These are phyloP conservation scores for Girardinus metallicus DNA, from an alignment of 2,797 vertebrate genomes.

Conservation along the genomic window DNA sequence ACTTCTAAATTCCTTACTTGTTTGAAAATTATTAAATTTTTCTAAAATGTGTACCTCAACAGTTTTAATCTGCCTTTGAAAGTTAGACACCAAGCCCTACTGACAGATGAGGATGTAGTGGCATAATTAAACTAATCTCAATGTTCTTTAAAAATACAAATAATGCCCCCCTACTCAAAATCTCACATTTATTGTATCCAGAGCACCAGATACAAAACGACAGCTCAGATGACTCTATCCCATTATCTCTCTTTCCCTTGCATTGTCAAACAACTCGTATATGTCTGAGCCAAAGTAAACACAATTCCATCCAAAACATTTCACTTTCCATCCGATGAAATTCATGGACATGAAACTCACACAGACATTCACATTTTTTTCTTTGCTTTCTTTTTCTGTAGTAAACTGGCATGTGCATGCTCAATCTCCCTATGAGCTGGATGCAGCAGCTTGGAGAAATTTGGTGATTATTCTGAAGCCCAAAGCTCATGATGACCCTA, in stretches of 20 bases:
- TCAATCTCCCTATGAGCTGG: conserved; percentile 29
- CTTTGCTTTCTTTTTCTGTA: conserved; percentile 12
- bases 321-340: conserved; percentile 67
- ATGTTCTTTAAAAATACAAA: background rate
- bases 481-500: conserved; percentile 61
- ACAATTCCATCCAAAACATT: conserved; percentile 68
- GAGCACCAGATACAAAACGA: conserved; percentile 11
- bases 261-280: conserved; percentile 54
- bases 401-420: conserved; percentile 17
- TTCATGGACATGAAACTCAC: conserved; percentile 46
- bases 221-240: conserved; percentile 34
- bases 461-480: conserved; percentile 53
- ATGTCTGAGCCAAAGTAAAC: conserved; percentile 73
- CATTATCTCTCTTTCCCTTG: conserved; percentile 49
- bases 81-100: background rate
- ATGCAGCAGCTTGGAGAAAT: conserved; percentile 40
- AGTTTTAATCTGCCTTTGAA: conserved; percentile 3
- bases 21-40: background rate
- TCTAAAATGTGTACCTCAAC: background rate
- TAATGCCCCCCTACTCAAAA: background rate
- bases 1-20: background rate
- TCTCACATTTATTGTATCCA: background rate
- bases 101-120: background rate
- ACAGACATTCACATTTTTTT: conserved; percentile 15
- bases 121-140: background rate